Evolutionary conservation across 2,113 vertebrate genomes (phyloP).

Genomic region (Neopipo cinnamomea): DNA sequence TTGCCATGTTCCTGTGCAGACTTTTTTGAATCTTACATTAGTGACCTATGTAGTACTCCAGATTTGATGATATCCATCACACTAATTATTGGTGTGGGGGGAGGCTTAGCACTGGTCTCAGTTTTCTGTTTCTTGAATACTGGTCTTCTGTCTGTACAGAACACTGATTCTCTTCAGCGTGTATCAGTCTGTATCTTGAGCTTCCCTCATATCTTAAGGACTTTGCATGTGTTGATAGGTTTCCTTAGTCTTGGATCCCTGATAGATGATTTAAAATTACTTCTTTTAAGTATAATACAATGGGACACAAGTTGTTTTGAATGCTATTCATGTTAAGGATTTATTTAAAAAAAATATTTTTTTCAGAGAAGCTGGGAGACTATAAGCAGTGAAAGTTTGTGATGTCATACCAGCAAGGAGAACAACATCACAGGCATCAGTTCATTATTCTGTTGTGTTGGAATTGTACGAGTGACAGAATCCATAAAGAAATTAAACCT

Average conservation of each 20-base stretch:
- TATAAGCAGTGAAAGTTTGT: not conserved
- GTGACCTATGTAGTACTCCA: not conserved
- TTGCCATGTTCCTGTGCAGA: not conserved
- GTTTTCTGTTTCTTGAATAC: not conserved
- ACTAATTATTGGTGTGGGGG: accelerated
- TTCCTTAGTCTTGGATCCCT: not conserved
- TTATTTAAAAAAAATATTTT: not conserved
- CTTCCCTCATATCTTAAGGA: not conserved
- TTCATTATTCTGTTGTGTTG: not conserved
- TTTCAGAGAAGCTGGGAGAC: not conserved
- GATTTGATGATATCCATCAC: not conserved
- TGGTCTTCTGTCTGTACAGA: not conserved
- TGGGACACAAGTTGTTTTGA: not conserved
- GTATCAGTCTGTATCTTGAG: not conserved
- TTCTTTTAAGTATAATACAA: not conserved
- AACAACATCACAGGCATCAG: not conserved
- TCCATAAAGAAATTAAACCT: not conserved
- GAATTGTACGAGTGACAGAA: not conserved
- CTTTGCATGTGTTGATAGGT: not conserved
- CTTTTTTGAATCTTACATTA: not conserved
- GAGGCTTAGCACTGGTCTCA: not conserved
- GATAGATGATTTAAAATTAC: not conserved
- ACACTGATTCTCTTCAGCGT: not conserved
- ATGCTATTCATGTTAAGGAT: not conserved
- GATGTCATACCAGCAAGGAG: not conserved